Evolutionary conservation across 2,113 vertebrate species (phyloP).

Genomic region (Apodemus speciosus): DNA sequence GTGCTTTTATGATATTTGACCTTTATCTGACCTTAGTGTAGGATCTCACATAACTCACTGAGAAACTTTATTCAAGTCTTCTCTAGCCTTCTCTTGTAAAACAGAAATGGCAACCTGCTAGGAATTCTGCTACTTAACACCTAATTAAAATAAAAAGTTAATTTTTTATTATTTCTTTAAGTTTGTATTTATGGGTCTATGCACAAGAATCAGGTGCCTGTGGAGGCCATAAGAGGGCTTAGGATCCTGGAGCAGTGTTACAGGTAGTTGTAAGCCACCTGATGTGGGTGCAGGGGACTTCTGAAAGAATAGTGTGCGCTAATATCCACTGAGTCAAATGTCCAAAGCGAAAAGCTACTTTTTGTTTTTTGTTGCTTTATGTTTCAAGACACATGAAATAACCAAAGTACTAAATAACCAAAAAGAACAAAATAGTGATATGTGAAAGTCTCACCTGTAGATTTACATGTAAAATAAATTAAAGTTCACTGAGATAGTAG

Average conservation of each 20-base stretch:
- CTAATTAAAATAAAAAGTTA: conserved; percentile 66
- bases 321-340: background rate
- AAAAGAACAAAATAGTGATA: background rate
- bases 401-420: background rate
- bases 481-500: background rate
- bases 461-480: background rate
- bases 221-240: background rate
- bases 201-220: too few species aligned
- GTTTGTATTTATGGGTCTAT: background rate
- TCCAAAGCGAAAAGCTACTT: background rate
- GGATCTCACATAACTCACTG: conserved; percentile 79
- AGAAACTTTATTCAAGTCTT: conserved; percentile 78
- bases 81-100: conserved; percentile 75
- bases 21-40: conserved; percentile 73
- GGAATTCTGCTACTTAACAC: conserved; percentile 70
- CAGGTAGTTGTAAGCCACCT: background rate
- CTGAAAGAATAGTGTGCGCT: background rate
- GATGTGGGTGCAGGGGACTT: background rate
- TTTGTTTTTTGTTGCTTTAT: too few species aligned
- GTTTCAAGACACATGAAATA: background rate
- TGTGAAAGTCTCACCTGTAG: conserved; percentile 15
- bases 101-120: conserved; percentile 74
- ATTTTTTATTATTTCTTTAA: background rate
- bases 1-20: conserved; percentile 64
- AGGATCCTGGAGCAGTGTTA: background rate